A percentile compares a stretch with the other conserved stretches of the same genome.
phyloP scores from a whole-genome alignment of 2,888 invertebrate genomes.

The Lasioglossum marginatum region DNA sequence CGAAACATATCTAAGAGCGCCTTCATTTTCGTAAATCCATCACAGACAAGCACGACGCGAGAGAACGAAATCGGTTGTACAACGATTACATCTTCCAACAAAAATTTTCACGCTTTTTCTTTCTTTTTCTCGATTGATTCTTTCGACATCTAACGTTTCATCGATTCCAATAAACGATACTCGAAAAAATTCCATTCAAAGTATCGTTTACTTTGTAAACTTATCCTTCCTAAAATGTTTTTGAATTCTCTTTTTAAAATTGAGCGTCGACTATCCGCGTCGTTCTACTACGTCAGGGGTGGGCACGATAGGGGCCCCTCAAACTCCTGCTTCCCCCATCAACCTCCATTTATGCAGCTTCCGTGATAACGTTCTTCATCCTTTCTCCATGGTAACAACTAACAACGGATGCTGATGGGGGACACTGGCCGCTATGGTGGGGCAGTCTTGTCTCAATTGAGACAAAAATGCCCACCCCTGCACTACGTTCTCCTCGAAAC shows the following conservation, averaged over 20 bases:
- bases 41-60: neutral
- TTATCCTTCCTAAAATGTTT: neutral
- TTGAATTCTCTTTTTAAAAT: neutral
- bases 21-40: neutral
- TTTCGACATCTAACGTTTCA: neutral
- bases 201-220: too few species aligned
- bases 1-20: neutral
- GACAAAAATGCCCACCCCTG: too few species aligned
- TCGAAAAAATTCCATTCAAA: neutral
- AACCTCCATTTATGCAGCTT: too few species aligned
- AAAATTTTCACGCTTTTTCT: neutral
- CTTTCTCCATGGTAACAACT: too few species aligned
- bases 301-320: too few species aligned
- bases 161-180: neutral
- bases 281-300: too few species aligned
- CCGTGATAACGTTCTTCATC: too few species aligned
- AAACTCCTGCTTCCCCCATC: too few species aligned
- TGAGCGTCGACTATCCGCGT: neutral
- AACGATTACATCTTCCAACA: neutral
- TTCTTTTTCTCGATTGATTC: constrained; percentile 25
- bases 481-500: neutral
- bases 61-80: neutral
- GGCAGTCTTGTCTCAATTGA: too few species aligned
- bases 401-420: too few species aligned
- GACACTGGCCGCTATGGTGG: too few species aligned